phyloP scores from a whole-genome alignment of 2,797 vertebrate species.

The Tinamus major region DNA sequence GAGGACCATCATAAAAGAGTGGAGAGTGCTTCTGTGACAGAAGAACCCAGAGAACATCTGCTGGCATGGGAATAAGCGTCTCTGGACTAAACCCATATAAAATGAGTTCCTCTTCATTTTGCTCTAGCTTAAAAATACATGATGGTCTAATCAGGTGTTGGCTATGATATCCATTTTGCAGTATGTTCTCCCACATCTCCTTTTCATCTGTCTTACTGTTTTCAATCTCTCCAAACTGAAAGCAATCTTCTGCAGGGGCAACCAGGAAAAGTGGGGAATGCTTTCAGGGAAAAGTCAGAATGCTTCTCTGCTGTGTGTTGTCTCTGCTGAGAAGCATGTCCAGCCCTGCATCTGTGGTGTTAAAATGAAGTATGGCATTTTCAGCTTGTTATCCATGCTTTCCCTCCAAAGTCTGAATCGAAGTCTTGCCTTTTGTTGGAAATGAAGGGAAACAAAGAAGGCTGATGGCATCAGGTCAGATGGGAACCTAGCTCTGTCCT shows the following conservation, averaged over 20 bases:
- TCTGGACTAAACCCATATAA: background rate
- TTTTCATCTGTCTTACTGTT: background rate
- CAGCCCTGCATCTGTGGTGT: background rate
- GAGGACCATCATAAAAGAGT: background rate
- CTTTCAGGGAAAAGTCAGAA: rapidly evolving
- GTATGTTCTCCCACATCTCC: background rate
- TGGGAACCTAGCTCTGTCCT: background rate
- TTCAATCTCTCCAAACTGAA: background rate
- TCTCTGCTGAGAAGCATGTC: background rate
- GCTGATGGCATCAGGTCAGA: background rate
- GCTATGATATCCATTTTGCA: background rate
- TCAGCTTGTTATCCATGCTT: background rate
- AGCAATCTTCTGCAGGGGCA: background rate
- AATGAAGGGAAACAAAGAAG: slow-evolving; percentile 1
- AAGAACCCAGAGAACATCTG: background rate
- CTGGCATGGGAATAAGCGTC: background rate
- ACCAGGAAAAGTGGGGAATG: too few species aligned
- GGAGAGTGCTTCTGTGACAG: background rate
- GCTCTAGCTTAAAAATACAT: background rate
- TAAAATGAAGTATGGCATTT: background rate
- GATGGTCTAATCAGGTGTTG: background rate
- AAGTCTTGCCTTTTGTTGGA: background rate
- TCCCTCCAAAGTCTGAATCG: background rate
- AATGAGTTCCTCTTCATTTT: background rate
- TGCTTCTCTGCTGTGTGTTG: background rate